Base-by-base conservation (phyloP, 2,797 vertebrate species). In the Ctenosaura bakeri region DNA sequence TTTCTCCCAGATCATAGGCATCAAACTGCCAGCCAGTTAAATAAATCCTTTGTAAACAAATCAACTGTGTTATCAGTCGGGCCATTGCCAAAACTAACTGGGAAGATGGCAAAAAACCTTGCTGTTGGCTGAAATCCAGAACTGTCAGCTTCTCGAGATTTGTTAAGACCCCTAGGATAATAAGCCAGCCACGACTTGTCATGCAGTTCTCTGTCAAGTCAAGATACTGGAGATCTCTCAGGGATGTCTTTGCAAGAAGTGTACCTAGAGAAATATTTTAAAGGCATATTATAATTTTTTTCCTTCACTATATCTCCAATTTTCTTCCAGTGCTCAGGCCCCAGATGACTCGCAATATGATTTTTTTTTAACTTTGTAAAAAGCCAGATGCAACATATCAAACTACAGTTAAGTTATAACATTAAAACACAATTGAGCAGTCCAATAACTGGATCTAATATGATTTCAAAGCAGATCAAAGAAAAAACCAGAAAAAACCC, bases 21-120 rank as follows among this genome's bases (percentile, higher is more conserved):
- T 97, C 94, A 71, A 96, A 91, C 20, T 95, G 93, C 95, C 93
- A 97, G 7, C 95, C 95, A 90, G 64, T 80, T 71, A 96, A 91
- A 79, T 92, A 93, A 42, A 90, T 93, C 91, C 94, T 90, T 80
- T 95, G 92, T 62, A 96, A 92, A 88, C 71, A 91, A 90, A 90
- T 89, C 85, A 96, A 88, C 6, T 93, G 94, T 10, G 91, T 85
- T 92, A 95, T 90, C 83, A 90, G 85, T 2, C 92, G 92, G 35
- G 94, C 83, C 78, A 96, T 90, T 89, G 92, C 94, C 54, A 93
- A 94, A 50, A 97, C 93, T 87, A 95, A 77, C 6, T 91, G 50
- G 81, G 94, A 86, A 18, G 94, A 92, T 1, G 95, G 95, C 73
- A 89, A 80, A 78, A 96, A 93, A 42, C 77, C 86, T 50, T 50